Percentiles rank a stretch among this genome's conserved stretches.
phyloP scores from a whole-genome alignment of 2,113 vertebrate genomes.

The Microtus montanus region DNA sequence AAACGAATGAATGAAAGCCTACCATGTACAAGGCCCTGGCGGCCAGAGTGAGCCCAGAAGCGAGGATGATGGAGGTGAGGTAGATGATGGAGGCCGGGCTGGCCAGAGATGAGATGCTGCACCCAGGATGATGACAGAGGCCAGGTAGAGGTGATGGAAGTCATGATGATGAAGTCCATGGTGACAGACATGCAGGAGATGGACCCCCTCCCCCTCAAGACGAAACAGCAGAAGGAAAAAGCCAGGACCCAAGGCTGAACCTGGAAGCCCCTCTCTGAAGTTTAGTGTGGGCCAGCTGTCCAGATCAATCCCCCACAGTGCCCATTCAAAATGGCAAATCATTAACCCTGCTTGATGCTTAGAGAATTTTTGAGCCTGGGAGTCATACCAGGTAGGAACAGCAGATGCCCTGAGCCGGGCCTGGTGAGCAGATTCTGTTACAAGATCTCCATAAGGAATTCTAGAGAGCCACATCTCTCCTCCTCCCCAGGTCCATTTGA shows the following conservation, averaged over 20 bases:
- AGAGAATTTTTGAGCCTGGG: background rate
- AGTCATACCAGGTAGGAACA: background rate
- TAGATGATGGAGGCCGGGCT: background rate
- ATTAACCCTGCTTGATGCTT: rapidly evolving
- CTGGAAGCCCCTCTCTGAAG: background rate
- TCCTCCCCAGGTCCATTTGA: background rate
- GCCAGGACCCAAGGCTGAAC: background rate
- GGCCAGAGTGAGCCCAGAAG: conserved; percentile 67
- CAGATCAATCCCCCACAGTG: rapidly evolving
- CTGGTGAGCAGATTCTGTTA: too few species aligned
- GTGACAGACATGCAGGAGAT: background rate
- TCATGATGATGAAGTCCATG: background rate
- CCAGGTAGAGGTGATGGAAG: background rate
- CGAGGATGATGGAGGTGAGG: conserved; percentile 48
- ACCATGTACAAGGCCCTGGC: conserved; percentile 80
- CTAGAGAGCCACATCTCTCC: background rate
- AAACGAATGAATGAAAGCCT: conserved; percentile 79
- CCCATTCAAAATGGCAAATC: background rate
- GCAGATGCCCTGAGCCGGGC: rapidly evolving
- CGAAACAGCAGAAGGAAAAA: background rate
- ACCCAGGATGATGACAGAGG: conserved; percentile 37
- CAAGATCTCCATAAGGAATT: background rate
- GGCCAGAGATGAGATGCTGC: conserved; percentile 59
- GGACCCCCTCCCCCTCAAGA: background rate
- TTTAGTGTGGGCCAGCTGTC: background rate